Evolutionary conservation across 2,888 invertebrate species (phyloP), one percentile per base, ranked within the genome.

Genomic region (Thereva nobilitata): DNA sequence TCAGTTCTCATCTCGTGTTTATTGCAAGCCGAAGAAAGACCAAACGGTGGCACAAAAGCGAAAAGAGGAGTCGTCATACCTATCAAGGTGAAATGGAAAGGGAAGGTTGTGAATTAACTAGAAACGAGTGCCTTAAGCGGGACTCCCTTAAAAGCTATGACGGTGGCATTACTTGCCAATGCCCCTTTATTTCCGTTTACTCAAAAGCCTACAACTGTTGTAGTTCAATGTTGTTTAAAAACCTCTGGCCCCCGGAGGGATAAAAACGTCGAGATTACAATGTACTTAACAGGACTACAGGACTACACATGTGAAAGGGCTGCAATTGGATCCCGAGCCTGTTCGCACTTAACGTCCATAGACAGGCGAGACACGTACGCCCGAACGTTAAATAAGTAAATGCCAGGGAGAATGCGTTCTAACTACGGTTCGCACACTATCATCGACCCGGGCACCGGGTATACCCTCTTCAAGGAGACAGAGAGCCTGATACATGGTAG

Each of bases 1-100:
- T 69, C 69, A 69, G 67, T 67, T 69, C 69, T 69, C 69, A 69
- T 69, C 69, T 69, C 65, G 67, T 69, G 67, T 69, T 69, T 69
- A 69, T 69, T 67, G 64, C 69, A 67, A 67, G 69, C 65, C 67
- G 57, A 67, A 64, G 64, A 67, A 66, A 66, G 57, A 57, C 41
- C 56, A 56, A 56, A 66, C 40, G 61, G 61, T 35, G 40, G 57
- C 35, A 57, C 34, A 5, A 57, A 44, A 44, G 45, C 23, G 45
- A 40, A 41, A 35, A 1, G 54, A 52, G 38, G 7, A 37, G 38
- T 53, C 7, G 61, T 61, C 61, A 40, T 61, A 61, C 61, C 50
- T 50, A 61, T 61, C 50, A 50, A 50, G 50, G 50, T 50, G 10
- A 50, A 34, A 10, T 41, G 41, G 61, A n/a, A 41, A 50, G 61